A percentile compares a stretch with the other conserved stretches of the same genome.
phyloP scores from a whole-genome alignment of 2,797 vertebrate species.

The Hozukius guyotensis region DNA sequence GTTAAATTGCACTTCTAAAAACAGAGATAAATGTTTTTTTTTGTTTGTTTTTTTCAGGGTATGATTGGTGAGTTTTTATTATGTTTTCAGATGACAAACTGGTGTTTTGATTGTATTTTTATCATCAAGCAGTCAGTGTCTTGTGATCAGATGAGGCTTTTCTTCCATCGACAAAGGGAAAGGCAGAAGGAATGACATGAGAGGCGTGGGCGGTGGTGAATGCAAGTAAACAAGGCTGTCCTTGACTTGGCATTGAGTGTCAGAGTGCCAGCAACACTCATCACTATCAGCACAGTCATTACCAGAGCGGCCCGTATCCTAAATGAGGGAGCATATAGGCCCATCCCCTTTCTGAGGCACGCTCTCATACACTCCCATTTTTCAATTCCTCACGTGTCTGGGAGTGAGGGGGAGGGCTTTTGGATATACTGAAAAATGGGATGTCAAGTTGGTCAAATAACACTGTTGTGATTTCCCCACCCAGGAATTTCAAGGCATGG shows the following conservation, averaged over 20 bases:
- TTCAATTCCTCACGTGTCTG: conserved; percentile 52
- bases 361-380: conserved; percentile 9
- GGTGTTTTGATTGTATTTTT: conserved; percentile 9
- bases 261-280: conserved; percentile 29
- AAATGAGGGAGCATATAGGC: conserved; percentile 1
- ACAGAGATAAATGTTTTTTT: not conserved
- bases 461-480: conserved; percentile 18
- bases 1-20: not conserved
- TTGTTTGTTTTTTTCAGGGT: not conserved
- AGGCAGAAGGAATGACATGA: not conserved
- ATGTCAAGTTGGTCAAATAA: conserved; percentile 25
- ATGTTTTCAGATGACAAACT: conserved; percentile 13
- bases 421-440: conserved; percentile 17
- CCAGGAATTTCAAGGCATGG: conserved; percentile 2
- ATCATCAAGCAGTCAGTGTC: not conserved
- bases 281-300: conserved; percentile 48
- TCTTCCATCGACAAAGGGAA: conserved; percentile 15
- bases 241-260: conserved; percentile 48
- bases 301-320: not conserved
- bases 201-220: not conserved
- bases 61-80: not conserved
- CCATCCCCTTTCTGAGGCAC: conserved; percentile 14
- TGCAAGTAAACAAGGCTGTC: conserved; percentile 54
- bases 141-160: not conserved
- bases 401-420: conserved; percentile 15